Conservation (phyloP, 2,113 vertebrate genomes). For the Morone chrysops region DNA sequence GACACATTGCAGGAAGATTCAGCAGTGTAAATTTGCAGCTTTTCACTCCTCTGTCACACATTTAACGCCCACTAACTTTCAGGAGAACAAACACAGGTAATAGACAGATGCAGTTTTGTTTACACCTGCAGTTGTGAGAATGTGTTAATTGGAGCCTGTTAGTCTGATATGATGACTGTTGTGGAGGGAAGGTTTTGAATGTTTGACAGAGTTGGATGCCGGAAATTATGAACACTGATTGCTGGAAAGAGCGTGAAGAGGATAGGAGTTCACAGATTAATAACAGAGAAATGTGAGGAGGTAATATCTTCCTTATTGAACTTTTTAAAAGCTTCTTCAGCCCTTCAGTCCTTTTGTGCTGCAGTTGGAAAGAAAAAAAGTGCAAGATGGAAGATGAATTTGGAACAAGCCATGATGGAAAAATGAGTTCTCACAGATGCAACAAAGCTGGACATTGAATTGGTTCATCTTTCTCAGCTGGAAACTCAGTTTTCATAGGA, state of each 20-base stretch:
- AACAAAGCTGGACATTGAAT: constrained; percentile 1
- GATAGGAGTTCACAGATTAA: background rate
- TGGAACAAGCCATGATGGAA: constrained; percentile 19
- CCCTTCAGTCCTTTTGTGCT: background rate
- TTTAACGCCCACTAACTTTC: background rate
- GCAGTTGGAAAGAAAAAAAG: background rate
- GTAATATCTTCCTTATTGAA: background rate
- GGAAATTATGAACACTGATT: background rate
- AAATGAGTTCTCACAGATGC: constrained; percentile 10
- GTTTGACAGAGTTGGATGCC: background rate
- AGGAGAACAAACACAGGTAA: constrained; percentile 23
- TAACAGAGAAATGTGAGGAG: background rate
- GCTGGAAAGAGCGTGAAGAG: background rate
- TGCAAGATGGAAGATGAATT: constrained; percentile 6
- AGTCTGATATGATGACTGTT: background rate
- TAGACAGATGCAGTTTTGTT: constrained; percentile 1
- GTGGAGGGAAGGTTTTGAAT: background rate
- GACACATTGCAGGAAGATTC: constrained; percentile 1
- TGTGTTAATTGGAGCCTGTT: background rate
- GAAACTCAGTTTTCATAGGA: background rate
- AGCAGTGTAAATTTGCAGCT: background rate
- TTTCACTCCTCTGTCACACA: background rate
- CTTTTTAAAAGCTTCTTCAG: constrained; percentile 8
- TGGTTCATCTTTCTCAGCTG: background rate
- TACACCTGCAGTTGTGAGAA: background rate